phyloP scores from a whole-genome alignment of 2,888 invertebrate genomes.

The Rosalia funebris region DNA sequence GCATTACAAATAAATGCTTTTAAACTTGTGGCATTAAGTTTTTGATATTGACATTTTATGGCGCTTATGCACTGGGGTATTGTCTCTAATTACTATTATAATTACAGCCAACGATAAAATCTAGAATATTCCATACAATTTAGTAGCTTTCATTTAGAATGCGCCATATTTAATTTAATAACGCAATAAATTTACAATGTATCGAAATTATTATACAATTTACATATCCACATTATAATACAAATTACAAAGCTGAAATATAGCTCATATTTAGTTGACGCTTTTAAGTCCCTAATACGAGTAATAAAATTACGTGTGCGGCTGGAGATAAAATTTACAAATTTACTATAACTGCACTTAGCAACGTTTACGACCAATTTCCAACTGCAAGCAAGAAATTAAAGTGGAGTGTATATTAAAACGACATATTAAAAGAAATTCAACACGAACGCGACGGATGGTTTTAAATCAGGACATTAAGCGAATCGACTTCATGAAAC shows the following conservation, averaged over 20 bases:
- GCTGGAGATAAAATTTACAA: constrained; percentile 50
- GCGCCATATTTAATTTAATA: constrained; percentile 55
- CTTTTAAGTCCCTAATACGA: constrained; percentile 50
- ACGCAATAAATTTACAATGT: constrained; percentile 55
- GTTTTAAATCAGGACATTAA: constrained; percentile 8
- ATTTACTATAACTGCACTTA: constrained; percentile 44
- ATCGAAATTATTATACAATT: constrained; percentile 56
- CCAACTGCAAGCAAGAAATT: constrained; percentile 48
- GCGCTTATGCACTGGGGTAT: constrained; percentile 22
- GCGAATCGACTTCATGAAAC: not conserved
- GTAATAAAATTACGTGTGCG: constrained; percentile 52
- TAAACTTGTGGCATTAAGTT: no score
- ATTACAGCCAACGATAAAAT: constrained; percentile 38
- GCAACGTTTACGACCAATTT: constrained; percentile 50
- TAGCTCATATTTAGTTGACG: constrained; percentile 51
- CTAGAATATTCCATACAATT: constrained; percentile 38
- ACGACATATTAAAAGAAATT: constrained; percentile 34
- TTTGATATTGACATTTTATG: constrained; percentile 5
- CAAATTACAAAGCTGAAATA: constrained; percentile 54
- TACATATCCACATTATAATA: constrained; percentile 57
- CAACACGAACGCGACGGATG: constrained; percentile 20
- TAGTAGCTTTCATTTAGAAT: constrained; percentile 36
- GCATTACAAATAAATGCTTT: no score
- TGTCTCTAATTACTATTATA: constrained; percentile 37
- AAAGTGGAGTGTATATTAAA: constrained; percentile 36